Conservation (phyloP, 2,888 invertebrate species). For the Liposcelis brunnea region DNA sequence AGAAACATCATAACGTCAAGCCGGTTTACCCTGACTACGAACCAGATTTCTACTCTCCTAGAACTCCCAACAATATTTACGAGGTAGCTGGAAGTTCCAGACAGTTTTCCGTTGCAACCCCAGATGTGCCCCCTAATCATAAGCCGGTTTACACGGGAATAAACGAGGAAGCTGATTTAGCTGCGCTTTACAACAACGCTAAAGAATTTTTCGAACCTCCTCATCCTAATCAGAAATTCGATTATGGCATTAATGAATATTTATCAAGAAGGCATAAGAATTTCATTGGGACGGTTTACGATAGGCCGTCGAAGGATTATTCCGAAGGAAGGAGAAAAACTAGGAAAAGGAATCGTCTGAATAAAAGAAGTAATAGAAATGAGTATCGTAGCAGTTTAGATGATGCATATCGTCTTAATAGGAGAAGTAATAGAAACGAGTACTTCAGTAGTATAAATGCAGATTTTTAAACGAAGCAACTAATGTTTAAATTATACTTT, state of each 20-base stretch:
- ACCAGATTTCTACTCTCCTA: not conserved
- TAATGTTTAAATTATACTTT: too few species aligned
- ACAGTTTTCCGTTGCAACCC: not conserved
- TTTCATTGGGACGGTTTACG: too few species aligned
- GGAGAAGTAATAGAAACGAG: too few species aligned
- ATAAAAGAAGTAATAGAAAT: too few species aligned
- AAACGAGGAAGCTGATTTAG: not conserved
- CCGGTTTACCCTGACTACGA: not conserved
- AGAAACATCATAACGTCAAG: not conserved
- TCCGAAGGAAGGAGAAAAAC: too few species aligned
- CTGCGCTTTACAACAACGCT: not conserved
- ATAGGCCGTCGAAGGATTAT: too few species aligned
- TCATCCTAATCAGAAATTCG: conserved; percentile 2
- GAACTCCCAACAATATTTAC: not conserved
- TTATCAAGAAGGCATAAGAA: not conserved
- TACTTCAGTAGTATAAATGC: too few species aligned
- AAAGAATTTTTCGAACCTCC: not conserved
- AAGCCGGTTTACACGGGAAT: conserved; percentile 3
- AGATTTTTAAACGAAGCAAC: too few species aligned
- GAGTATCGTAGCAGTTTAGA: too few species aligned
- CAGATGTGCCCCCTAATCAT: not conserved
- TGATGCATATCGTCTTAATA: too few species aligned
- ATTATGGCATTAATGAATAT: conserved; percentile 5
- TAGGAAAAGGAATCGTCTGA: too few species aligned
- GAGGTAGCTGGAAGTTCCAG: not conserved